phyloP scores from a whole-genome alignment of 2,888 invertebrate genomes.

The Prosopocoilus inquinatus region DNA sequence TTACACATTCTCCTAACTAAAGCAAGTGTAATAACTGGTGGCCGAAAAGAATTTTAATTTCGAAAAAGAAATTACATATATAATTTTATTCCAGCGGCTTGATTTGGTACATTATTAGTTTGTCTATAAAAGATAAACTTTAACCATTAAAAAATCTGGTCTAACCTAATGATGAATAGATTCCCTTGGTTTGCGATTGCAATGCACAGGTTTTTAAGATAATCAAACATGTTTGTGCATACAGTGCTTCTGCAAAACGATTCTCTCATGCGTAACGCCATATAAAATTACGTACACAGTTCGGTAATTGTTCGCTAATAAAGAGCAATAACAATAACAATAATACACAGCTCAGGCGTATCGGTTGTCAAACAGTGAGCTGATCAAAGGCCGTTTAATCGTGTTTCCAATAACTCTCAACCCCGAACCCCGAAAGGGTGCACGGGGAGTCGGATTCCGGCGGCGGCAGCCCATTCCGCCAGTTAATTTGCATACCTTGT shows the following conservation, averaged over 20 bases:
- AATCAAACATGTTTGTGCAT: no score
- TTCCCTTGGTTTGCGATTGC: no score
- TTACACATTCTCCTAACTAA: no score
- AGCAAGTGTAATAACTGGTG: no score
- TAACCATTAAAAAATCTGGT: no score
- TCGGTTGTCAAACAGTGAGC: slow-evolving; percentile 35
- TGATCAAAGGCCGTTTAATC: slow-evolving; percentile 37
- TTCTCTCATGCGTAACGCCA: slow-evolving; percentile 8
- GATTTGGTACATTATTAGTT: no score
- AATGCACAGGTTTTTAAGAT: no score
- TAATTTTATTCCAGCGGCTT: no score
- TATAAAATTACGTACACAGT: slow-evolving; percentile 12
- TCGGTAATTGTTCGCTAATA: slow-evolving; percentile 23
- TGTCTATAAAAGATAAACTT: no score
- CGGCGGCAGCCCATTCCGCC: slow-evolving; percentile 32
- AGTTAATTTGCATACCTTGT: slow-evolving; percentile 40
- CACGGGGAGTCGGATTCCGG: slow-evolving; percentile 34
- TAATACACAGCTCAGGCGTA: slow-evolving; percentile 31
- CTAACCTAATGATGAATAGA: no score
- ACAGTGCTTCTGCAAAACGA: neutral
- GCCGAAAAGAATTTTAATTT: no score
- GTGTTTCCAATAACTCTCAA: slow-evolving; percentile 33
- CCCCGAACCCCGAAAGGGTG: slow-evolving; percentile 22
- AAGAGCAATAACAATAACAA: slow-evolving; percentile 29
- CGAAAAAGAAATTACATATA: no score